These are phyloP conservation scores for Diabrotica balteata DNA, from an alignment of 2,888 invertebrate genomes.

Conservation along the genomic window DNA sequence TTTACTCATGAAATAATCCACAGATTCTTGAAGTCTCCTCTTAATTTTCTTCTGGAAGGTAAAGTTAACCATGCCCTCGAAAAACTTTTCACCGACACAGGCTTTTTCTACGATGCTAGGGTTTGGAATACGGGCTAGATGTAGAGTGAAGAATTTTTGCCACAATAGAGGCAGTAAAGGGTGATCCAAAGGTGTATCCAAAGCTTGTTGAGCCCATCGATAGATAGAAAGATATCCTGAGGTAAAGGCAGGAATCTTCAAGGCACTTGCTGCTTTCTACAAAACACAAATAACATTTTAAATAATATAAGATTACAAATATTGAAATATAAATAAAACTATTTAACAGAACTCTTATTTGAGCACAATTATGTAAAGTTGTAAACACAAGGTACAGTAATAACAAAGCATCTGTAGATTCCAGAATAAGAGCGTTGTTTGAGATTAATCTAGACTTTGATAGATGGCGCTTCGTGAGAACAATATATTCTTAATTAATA, in stretches of 20 bases:
- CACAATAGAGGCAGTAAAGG: constrained; percentile 74
- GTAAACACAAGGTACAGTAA: too few relatives aligned
- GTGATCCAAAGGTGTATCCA: constrained; percentile 72
- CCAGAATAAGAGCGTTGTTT: too few relatives aligned
- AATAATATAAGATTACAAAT: not conserved
- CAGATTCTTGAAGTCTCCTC: constrained; percentile 70
- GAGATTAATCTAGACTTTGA: too few relatives aligned
- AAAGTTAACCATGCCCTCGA: constrained; percentile 73
- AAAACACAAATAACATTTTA: constrained; percentile 41
- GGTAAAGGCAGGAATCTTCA: constrained; percentile 66
- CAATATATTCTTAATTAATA: too few relatives aligned
- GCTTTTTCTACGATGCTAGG: constrained; percentile 64
- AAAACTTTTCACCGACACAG: constrained; percentile 78
- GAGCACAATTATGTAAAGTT: too few relatives aligned
- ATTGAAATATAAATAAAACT: not conserved
- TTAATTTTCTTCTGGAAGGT: constrained; percentile 74
- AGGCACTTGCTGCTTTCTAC: constrained; percentile 66
- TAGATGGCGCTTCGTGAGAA: too few relatives aligned
- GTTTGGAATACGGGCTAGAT: constrained; percentile 68
- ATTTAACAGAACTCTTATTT: too few relatives aligned
- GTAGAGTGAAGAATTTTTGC: constrained; percentile 80
- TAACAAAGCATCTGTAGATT: too few relatives aligned
- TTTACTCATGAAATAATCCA: constrained; percentile 62
- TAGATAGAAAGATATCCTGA: constrained; percentile 70
- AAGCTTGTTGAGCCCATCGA: constrained; percentile 77